Evolutionary conservation across 2,888 invertebrate species (phyloP), one percentile per base, ranked within the genome.

Genomic region (Brenthis daphne): DNA sequence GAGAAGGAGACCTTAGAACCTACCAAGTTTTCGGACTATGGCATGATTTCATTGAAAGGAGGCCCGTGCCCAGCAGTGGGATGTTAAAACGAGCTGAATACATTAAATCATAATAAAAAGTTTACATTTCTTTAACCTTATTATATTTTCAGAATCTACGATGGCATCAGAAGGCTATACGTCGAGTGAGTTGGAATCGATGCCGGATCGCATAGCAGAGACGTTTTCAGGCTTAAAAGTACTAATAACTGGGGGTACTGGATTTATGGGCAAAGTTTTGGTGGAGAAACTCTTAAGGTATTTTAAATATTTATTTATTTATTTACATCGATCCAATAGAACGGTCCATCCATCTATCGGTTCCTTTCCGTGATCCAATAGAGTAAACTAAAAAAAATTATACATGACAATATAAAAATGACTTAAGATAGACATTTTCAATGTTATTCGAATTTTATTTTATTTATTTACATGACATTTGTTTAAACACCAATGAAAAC

Each of bases 221-320:
- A 92, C 92, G 0, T 92, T 89, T 73, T 74, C 85, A 0, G 90
- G 88, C 0, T 70, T 86, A 24, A 86, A 86, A 0, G 90, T 99
- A 2, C 94, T 99, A 47, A 94, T 99, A 48, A 99, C 99, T 0
- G 99, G 99, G 0, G 98, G 96, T 5, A 98, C 98, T 0, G 99
- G 99, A 0, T 99, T 99, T 87, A 93, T 99, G 81, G 99, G 99
- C 48, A 99, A 99, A 89, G 97, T 99, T 0, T 88, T 99, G n/a
- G 94, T 99, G 0, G 99, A 99, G 85, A 99, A 99, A 86, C 88
- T 99, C 3, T 88, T 99, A 13, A 94, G 99, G 93, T 93, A 82
- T 71, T 37, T 20, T 57, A 20, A 29, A n/a, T 51, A 16, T n/a
- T n/a, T 6, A 20, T 20, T n/a, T 6, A 20, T 20, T 53, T 20